Evolutionary conservation across 2,888 invertebrate genomes (phyloP).

Genomic region (Habroteleia sp.): DNA sequence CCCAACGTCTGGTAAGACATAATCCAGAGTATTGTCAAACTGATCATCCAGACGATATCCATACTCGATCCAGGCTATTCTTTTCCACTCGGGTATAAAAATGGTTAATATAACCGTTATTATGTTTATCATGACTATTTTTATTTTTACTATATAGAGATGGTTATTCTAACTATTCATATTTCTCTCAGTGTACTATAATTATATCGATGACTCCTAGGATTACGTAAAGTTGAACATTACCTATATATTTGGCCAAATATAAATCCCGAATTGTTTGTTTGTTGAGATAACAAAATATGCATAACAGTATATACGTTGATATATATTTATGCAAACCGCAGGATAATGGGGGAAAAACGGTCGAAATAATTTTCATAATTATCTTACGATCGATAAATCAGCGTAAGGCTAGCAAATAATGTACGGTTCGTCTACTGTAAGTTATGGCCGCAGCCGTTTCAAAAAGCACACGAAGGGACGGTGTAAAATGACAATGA

Average conservation of each 20-base stretch:
- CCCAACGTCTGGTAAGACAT: too few species aligned
- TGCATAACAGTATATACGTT: conserved; percentile 49
- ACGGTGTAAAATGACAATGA: conserved; percentile 62
- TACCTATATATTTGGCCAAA: conserved; percentile 21
- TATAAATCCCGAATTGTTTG: conserved; percentile 42
- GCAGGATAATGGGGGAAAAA: conserved; percentile 53
- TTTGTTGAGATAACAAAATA: conserved; percentile 46
- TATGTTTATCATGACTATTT: too few species aligned
- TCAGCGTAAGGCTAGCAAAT: conserved; percentile 67
- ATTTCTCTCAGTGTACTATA: too few species aligned
- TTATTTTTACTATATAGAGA: too few species aligned
- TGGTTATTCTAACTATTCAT: too few species aligned
- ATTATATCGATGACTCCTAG: conserved; percentile 1
- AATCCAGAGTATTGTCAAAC: too few species aligned
- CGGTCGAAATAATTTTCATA: conserved; percentile 64
- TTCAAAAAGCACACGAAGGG: conserved; percentile 33
- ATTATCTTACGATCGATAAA: conserved; percentile 70
- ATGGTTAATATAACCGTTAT: too few species aligned
- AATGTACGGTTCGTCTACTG: conserved; percentile 46
- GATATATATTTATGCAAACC: conserved; percentile 47
- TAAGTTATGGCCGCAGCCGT: conserved; percentile 36
- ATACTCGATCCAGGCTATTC: too few species aligned
- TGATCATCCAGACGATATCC: too few species aligned
- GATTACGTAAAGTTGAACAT: too few species aligned
- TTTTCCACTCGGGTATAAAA: too few species aligned